These are phyloP conservation scores for Channa maculata DNA, from an alignment of 2,113 vertebrate genomes.

Conservation along the genomic window DNA sequence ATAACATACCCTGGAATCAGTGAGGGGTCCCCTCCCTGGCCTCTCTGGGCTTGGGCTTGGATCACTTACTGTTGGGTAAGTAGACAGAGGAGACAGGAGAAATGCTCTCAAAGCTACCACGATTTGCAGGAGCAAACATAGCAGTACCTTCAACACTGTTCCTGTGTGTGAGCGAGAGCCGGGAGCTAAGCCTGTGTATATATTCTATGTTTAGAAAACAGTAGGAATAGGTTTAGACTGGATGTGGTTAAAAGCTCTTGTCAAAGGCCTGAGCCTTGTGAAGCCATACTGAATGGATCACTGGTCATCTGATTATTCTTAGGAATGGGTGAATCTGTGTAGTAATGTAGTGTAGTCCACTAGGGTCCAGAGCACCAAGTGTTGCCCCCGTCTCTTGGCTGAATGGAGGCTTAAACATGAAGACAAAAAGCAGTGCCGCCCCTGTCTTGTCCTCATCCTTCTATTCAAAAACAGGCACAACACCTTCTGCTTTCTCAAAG, in stretches of 20 bases:
- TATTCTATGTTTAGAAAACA: constrained; percentile 36
- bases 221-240: constrained; percentile 63
- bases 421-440: constrained; percentile 66
- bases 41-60: constrained; percentile 27
- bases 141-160: constrained; percentile 52
- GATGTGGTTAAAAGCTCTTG: constrained; percentile 58
- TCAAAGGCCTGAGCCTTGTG: constrained; percentile 32
- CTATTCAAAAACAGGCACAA: constrained; percentile 60
- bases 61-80: constrained; percentile 37
- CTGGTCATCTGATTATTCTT: constrained; percentile 40
- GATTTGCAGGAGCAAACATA: constrained; percentile 61
- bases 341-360: constrained; percentile 7
- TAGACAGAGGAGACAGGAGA: constrained; percentile 24
- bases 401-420: constrained; percentile 53
- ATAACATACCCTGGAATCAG: constrained; percentile 67
- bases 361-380: constrained; percentile 52
- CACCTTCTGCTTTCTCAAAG: constrained; percentile 60
- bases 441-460: constrained; percentile 56
- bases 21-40: constrained; percentile 32
- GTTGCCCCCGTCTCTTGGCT: constrained; percentile 56
- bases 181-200: constrained; percentile 57
- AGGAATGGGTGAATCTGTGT: constrained; percentile 37
- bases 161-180: constrained; percentile 40
- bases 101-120: constrained; percentile 38
- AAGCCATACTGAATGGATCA: constrained; percentile 38